These are phyloP conservation scores for Pemphigus obesinymphae DNA, from an alignment of 1,140 invertebrate species.

Conservation along the genomic window DNA sequence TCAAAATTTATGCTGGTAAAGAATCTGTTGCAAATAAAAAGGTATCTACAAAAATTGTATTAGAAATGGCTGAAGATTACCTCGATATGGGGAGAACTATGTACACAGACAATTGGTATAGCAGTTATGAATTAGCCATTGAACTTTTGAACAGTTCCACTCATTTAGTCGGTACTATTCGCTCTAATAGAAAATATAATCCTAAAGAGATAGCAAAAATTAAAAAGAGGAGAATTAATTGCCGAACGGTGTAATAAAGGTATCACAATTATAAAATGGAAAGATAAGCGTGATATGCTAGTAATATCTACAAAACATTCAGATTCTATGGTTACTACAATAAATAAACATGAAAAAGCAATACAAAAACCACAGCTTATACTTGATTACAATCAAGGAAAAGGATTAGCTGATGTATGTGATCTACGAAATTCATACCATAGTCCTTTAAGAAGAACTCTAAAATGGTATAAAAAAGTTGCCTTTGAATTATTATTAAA, in stretches of 20 bases:
- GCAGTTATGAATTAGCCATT: slow-evolving; percentile 10
- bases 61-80: not conserved
- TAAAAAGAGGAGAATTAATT: not conserved
- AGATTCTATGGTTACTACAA: not conserved
- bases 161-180: slow-evolving; percentile 27
- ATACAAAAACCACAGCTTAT: not conserved
- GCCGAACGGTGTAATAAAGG: no score
- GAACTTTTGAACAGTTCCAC: slow-evolving; percentile 19
- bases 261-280: no score
- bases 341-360: not conserved
- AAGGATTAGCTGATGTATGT: not conserved
- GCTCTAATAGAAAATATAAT: slow-evolving; percentile 28
- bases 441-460: not conserved
- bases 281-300: no score
- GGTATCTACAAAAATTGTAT: not conserved
- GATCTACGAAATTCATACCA: not conserved
- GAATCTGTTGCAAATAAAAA: not conserved
- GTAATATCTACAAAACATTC: not conserved
- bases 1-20: not conserved
- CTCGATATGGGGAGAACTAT: slow-evolving; percentile 29
- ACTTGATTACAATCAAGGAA: not conserved
- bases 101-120: slow-evolving; percentile 37
- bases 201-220: not conserved
- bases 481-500: not conserved
- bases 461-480: not conserved